Evolutionary conservation across 2,113 vertebrate species (phyloP), one percentile per base, ranked within the genome.

Genomic region (Orthonyx spaldingii): DNA sequence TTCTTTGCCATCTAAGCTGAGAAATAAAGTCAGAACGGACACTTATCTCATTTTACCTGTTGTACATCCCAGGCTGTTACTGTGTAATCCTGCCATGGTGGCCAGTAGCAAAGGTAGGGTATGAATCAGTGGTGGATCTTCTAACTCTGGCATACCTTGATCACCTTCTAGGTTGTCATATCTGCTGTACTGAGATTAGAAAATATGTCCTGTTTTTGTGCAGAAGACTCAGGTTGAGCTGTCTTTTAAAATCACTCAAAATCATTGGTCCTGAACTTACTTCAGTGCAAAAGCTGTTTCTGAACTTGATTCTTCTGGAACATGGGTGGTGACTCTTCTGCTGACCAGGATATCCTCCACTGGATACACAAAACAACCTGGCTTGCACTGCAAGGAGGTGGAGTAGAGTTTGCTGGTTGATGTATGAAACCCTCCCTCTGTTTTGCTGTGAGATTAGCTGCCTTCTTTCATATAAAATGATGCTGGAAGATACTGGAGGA

Each of bases 321-420:
- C 0, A 0, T 42, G 26, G 12, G 6, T 87, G 13, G 27, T 71
- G 27, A 39, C 28, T 66, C 19, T 52, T 65, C 20, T 22, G 18
- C 52, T 41, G 52, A 50, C 27, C 2, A 5, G 18, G 9, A 4
- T 82, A 90, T 82, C 14, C 11, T 88, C 16, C 10, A 5, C 4
- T 68, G 21, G 14, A 47, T 68, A 16, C 8, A 39, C 6, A 8
- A 4, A 55, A n/a, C 18, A 33, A 11, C 6, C 1, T 19, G 33
- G 2, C 22, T 71, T 4, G 3, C 11, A 17, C 28, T 0, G 1
- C 13, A 35, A 13, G 13, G 59, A 76, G 33, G 41, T 26, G 17
- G 41, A 23, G 32, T 83, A 41, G 13, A 53, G 28, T 60, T 61
- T 47, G 19, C 10, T 44, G 11, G 11, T 42, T 30, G 2, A 10